Evolutionary conservation across 1,140 invertebrate genomes (phyloP).

Genomic region (Cecropterus lyciades): DNA sequence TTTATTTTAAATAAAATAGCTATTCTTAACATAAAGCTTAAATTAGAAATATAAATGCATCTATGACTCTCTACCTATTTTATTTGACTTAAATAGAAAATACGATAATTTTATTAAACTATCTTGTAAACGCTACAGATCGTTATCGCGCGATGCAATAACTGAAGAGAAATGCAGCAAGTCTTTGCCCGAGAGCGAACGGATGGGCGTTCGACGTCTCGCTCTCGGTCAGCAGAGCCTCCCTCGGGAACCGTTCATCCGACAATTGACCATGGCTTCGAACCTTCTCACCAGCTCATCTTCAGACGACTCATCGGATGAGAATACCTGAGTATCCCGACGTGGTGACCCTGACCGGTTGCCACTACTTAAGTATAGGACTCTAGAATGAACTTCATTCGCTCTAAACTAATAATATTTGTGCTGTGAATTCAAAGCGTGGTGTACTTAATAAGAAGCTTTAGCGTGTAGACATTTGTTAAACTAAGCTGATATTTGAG

Average conservation of each 20-base stretch:
- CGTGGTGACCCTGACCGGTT: conserved; percentile 79
- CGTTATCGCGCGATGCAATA: conserved; percentile 79
- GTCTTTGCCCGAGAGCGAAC: conserved; percentile 79
- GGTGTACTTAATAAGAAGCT: conserved; percentile 44
- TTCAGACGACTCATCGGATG: conserved; percentile 74
- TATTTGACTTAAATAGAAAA: neutral
- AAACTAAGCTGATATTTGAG: conserved; percentile 14
- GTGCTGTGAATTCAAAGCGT: conserved; percentile 64
- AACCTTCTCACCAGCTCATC: conserved; percentile 79
- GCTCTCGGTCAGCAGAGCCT: conserved; percentile 76
- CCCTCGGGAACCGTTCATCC: conserved; percentile 70
- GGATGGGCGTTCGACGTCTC: conserved; percentile 73
- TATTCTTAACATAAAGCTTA: no score
- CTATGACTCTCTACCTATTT: no score
- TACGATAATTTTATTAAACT: no score
- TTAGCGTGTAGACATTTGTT: conserved; percentile 36
- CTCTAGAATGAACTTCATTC: conserved; percentile 58
- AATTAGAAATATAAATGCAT: no score
- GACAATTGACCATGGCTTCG: conserved; percentile 76
- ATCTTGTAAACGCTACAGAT: conserved; percentile 52
- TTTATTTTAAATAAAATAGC: no score
- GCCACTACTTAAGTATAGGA: conserved; percentile 76
- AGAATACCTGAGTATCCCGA: conserved; percentile 78
- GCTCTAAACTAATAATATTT: conserved; percentile 32
- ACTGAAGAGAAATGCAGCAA: conserved; percentile 82